phyloP scores from a whole-genome alignment of 2,113 vertebrate genomes.

The Petroica traversi region DNA sequence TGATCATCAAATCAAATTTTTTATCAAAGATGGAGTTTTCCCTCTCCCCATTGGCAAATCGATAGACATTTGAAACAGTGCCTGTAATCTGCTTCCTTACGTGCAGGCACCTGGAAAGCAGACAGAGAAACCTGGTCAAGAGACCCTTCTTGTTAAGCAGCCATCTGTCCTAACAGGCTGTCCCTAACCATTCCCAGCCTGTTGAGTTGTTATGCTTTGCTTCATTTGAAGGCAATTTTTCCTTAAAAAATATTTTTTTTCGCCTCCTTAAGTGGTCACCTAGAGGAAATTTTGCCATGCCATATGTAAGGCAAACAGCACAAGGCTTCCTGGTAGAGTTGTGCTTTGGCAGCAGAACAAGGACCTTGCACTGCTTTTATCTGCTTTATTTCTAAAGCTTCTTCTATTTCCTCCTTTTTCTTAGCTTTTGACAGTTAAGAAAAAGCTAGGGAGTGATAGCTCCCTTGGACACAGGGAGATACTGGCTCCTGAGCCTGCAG shows the following conservation, averaged over 20 bases:
- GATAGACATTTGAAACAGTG: background rate
- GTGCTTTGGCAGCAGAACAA: background rate
- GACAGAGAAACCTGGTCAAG: slow-evolving; percentile 48
- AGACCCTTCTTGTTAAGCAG: slow-evolving; percentile 50
- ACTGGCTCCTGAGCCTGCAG: background rate
- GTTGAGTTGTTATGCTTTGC: background rate
- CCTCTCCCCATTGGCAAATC: slow-evolving; percentile 31
- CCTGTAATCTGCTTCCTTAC: slow-evolving; percentile 18
- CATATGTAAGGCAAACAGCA: background rate
- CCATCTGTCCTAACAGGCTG: slow-evolving; percentile 59
- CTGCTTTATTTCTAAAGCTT: background rate
- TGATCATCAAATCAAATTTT: slow-evolving; percentile 45
- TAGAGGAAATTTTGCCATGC: background rate
- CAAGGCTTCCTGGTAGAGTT: background rate
- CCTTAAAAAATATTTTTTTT: background rate
- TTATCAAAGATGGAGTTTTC: slow-evolving; percentile 25
- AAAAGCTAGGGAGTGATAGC: background rate
- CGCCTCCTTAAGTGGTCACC: background rate
- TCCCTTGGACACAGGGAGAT: background rate
- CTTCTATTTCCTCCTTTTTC: background rate
- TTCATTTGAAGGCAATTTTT: background rate
- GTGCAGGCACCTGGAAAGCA: background rate
- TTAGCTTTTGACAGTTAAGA: background rate
- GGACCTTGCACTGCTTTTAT: background rate
- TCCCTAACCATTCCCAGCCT: slow-evolving; percentile 18